Conservation (phyloP, 2,113 vertebrate species). For the Serinus canaria region DNA sequence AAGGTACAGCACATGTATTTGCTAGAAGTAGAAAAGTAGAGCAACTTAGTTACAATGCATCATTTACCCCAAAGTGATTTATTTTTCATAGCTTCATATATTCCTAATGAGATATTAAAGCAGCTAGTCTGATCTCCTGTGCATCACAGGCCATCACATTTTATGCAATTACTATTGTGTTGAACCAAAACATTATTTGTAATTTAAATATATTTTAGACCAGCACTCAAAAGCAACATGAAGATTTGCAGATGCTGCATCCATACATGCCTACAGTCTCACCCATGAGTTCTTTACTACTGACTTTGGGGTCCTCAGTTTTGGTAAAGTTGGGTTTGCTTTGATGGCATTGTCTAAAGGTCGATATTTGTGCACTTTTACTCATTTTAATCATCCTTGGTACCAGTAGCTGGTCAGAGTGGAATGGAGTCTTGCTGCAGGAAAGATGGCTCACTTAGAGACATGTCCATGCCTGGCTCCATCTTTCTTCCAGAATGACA, state of each 20-base stretch:
- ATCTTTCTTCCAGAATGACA: not conserved
- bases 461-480: rapidly evolving
- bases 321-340: not conserved
- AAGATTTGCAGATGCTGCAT: not conserved
- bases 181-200: not conserved
- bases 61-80: not conserved
- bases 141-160: not conserved
- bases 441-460: not conserved
- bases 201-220: not conserved
- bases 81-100: conserved; percentile 2
- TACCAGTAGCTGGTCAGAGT: not conserved
- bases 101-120: not conserved
- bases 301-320: not conserved
- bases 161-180: not conserved
- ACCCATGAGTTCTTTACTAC: not conserved
- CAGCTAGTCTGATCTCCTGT: not conserved
- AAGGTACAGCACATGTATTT: not conserved
- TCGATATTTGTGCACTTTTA: not conserved
- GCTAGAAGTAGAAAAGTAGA: not conserved
- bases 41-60: not conserved
- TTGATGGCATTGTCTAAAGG: not conserved
- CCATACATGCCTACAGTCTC: not conserved
- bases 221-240: not conserved
- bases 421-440: not conserved
- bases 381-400: not conserved